These are phyloP conservation scores for Luscinia megarhynchos DNA, from an alignment of 2,797 vertebrate species.

Conservation along the genomic window DNA sequence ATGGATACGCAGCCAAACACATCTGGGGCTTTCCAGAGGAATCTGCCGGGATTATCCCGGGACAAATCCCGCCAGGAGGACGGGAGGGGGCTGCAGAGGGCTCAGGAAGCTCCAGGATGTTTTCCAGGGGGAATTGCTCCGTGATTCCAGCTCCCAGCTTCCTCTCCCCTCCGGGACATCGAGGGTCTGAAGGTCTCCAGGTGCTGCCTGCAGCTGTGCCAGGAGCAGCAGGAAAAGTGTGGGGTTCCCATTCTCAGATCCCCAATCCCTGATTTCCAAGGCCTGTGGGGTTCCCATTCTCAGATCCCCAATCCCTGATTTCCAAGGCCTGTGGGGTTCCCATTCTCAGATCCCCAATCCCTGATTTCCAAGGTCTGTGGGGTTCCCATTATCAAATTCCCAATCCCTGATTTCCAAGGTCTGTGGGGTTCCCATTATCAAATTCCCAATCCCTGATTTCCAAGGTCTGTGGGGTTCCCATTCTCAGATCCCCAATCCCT, in stretches of 20 bases:
- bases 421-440: too few species aligned
- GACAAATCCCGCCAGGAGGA: background rate
- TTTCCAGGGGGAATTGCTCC: background rate
- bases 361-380: background rate
- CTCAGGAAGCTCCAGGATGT: background rate
- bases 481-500: too few species aligned
- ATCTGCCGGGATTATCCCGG: background rate
- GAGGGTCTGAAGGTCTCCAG: background rate
- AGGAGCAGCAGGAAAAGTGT: conserved; percentile 36
- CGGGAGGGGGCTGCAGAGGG: background rate
- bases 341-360: background rate
- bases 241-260: background rate
- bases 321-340: rapidly evolving
- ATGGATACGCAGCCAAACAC: background rate
- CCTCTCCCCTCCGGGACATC: background rate
- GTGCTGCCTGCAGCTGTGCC: background rate
- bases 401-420: background rate
- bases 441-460: too few species aligned
- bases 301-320: too few species aligned
- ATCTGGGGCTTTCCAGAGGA: background rate
- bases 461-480: too few species aligned
- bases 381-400: background rate
- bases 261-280: background rate
- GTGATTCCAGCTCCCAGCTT: background rate
- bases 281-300: too few species aligned